Percentiles rank a stretch among this genome's conserved stretches.
Conservation (phyloP, 2,888 invertebrate species). For the Amphipoea oculea region DNA sequence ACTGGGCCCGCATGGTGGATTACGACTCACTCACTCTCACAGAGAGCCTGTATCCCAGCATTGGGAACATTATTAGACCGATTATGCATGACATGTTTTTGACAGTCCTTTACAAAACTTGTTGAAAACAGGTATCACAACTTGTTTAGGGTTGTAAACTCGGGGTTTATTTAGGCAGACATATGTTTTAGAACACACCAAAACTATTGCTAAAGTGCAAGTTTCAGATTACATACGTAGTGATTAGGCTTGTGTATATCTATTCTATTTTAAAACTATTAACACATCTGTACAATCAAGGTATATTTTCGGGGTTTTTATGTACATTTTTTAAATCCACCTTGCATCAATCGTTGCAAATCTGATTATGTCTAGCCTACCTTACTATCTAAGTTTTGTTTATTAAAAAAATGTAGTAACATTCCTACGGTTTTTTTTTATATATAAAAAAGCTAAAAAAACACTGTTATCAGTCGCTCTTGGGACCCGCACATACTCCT, state of each 20-base stretch:
- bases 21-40: background rate
- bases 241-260: slow-evolving; percentile 41
- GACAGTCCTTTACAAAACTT: background rate
- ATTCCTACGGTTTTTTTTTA: slow-evolving; percentile 74
- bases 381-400: slow-evolving; percentile 74
- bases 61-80: background rate
- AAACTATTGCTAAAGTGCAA: slow-evolving; percentile 39
- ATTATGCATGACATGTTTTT: background rate
- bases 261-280: slow-evolving; percentile 33
- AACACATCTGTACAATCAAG: slow-evolving; percentile 30
- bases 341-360: slow-evolving; percentile 41
- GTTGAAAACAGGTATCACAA: background rate
- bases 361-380: slow-evolving; percentile 69
- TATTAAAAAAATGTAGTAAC: slow-evolving; percentile 80
- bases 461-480: slow-evolving; percentile 79
- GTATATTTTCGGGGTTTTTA: slow-evolving; percentile 20
- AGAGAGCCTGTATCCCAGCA: background rate
- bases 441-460: slow-evolving; percentile 82
- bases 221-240: background rate
- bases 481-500: slow-evolving; percentile 73
- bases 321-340: slow-evolving; percentile 27
- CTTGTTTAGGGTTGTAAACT: background rate
- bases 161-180: background rate
- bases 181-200: slow-evolving; percentile 1
- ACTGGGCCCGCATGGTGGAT: background rate